Evolutionary conservation across 2,888 invertebrate species (phyloP).

Genomic region (Bembecia ichneumoniformis): DNA sequence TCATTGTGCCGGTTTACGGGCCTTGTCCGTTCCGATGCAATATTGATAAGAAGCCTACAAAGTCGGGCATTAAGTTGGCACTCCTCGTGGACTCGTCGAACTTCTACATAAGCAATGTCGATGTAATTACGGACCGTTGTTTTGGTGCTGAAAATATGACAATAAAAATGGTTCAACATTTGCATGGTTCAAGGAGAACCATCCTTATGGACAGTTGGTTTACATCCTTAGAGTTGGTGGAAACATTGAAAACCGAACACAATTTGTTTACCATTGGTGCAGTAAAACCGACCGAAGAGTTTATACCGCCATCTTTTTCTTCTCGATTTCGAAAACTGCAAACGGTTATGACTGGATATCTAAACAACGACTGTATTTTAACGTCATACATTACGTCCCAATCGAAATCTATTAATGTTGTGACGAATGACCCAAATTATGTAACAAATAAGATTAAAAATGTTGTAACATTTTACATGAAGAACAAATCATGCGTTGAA

Average conservation of each 20-base stretch:
- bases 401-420: constrained; percentile 40
- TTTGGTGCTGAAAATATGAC: constrained; percentile 42
- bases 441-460: constrained; percentile 36
- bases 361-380: constrained; percentile 37
- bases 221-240: constrained; percentile 36
- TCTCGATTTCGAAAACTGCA: constrained; percentile 36
- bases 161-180: constrained; percentile 46
- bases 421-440: constrained; percentile 50
- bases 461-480: constrained; percentile 48
- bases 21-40: constrained; percentile 58
- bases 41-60: constrained; percentile 45
- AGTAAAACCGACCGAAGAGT: constrained; percentile 37
- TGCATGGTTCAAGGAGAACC: constrained; percentile 41
- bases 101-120: constrained; percentile 56
- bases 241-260: constrained; percentile 35
- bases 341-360: constrained; percentile 44
- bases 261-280: constrained; percentile 43
- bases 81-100: constrained; percentile 49
- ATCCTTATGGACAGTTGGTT: constrained; percentile 57
- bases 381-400: constrained; percentile 44
- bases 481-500: constrained; percentile 46
- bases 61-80: constrained; percentile 53
- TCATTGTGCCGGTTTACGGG: constrained; percentile 52
- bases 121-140: constrained; percentile 52
- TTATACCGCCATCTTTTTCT: constrained; percentile 48